phyloP scores from a whole-genome alignment of 2,888 invertebrate species.

The Penaeus monodon region DNA sequence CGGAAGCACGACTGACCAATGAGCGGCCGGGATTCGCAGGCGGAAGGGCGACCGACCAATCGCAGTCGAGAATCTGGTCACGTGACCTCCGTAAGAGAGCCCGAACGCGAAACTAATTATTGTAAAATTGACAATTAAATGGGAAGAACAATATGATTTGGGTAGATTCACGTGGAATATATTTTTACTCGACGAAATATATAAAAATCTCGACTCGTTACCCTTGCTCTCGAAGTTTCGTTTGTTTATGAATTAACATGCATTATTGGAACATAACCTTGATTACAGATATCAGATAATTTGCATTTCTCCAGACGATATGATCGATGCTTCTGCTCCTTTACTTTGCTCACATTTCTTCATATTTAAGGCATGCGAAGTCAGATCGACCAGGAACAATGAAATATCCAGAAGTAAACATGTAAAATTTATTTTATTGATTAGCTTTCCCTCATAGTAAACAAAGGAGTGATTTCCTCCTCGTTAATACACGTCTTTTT shows the following conservation, averaged over 20 bases:
- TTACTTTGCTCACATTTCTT: too few species aligned
- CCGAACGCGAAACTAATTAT: slow-evolving; percentile 56
- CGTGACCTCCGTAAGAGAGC: slow-evolving; percentile 19
- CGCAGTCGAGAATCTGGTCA: neutral
- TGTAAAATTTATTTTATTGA: slow-evolving; percentile 29
- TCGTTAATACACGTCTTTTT: neutral
- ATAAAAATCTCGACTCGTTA: neutral
- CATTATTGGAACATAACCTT: slow-evolving; percentile 52
- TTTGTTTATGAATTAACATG: slow-evolving; percentile 22
- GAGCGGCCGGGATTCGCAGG: slow-evolving; percentile 11
- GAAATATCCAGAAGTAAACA: neutral
- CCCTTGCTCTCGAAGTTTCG: neutral
- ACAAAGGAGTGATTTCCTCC: slow-evolving; percentile 44
- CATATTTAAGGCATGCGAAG: too few species aligned
- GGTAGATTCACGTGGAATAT: neutral
- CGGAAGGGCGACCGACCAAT: slow-evolving; percentile 1
- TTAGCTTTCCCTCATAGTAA: slow-evolving; percentile 42
- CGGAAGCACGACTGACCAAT: slow-evolving; percentile 47
- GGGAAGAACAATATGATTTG: neutral
- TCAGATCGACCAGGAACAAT: too few species aligned
- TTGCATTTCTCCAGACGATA: slow-evolving; percentile 29
- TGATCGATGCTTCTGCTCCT: neutral
- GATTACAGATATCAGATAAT: slow-evolving; percentile 45
- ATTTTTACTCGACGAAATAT: neutral
- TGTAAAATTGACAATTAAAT: slow-evolving; percentile 1